Base-by-base conservation (phyloP, 2,113 vertebrate genomes). In the Mellivora capensis region DNA sequence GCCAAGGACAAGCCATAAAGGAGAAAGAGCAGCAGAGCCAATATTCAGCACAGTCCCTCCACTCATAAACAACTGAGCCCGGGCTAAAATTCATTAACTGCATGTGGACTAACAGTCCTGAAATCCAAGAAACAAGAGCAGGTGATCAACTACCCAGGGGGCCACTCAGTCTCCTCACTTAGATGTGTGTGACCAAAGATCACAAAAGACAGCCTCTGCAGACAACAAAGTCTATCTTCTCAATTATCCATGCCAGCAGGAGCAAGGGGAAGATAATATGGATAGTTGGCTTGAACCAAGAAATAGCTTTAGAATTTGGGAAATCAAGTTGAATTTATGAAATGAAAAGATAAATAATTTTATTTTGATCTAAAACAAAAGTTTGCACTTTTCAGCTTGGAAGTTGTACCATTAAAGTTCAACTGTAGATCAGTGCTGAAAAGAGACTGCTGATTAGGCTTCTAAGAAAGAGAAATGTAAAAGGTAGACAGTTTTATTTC, bases 341-440 rank as follows among this genome's bases (percentile, higher is more conserved):
- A 95, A 95, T 86, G 13, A 44, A 77, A 90, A 96, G 39, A 94
- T 4, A 95, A 87, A 49, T 64, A 49, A 87, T 82, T 95, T 91
- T 81, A 89, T 74, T 93, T 90, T 91, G 93, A 94, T 90, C n/a
- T 72, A 67, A 90, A 96, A 84, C n/a, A 85, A 96, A 96, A 91
- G 18, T 84, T 67, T 76, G 42, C 5, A 71, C 18, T 44, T 94
- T 93, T 79, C 85, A 79, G 39, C 54, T 62, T 94, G 34, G 42
- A 93, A 96, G 49, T 71, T 95, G 44, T 85, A 89, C 21, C 25
- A 62, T 69, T 87, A 52, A 67, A 93, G 44, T 67, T 77, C 85
- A 98, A 95, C n/a, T 92, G 29, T 25, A 87, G 21, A 39, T 37
- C 2, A 57, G 44, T 84, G 47, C 10, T 81, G 87, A 69, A 77